Evolutionary conservation across 23 tunicate species (phyloP).

Genomic region (Ascidia mentula): DNA sequence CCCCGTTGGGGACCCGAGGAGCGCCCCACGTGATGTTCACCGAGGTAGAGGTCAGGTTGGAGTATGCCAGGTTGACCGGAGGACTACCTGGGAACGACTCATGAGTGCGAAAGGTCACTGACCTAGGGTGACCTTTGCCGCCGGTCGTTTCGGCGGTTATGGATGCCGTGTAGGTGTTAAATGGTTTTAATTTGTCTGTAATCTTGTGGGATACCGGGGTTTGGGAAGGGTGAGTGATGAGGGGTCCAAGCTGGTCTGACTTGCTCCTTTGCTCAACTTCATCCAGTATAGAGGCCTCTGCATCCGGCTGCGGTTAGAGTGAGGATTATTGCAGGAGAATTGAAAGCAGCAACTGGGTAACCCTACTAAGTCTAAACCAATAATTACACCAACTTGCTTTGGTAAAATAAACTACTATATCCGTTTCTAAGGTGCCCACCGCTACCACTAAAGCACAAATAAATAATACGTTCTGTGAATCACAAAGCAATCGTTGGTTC

Average conservation of each 20-base stretch:
- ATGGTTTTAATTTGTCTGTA: neutral
- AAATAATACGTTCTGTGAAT: too few species aligned
- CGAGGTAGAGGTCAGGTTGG: slow-evolving; percentile 53
- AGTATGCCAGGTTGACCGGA: slow-evolving; percentile 34
- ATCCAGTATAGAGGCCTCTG: too few species aligned
- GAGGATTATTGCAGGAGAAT: too few species aligned
- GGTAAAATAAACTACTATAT: too few species aligned
- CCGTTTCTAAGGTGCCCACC: too few species aligned
- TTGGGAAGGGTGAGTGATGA: neutral
- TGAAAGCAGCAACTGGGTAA: too few species aligned
- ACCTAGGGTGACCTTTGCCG: neutral
- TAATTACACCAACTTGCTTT: too few species aligned
- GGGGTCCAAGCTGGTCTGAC: neutral
- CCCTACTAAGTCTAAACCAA: too few species aligned
- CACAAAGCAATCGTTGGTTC: too few species aligned
- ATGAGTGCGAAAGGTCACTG: slow-evolving; percentile 6
- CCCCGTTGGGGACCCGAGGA: slow-evolving; percentile 53
- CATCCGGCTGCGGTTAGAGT: too few species aligned
- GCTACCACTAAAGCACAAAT: too few species aligned
- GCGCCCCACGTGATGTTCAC: slow-evolving; percentile 54
- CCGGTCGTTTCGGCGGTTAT: neutral
- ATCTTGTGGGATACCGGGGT: neutral
- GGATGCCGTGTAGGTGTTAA: neutral
- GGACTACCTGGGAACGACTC: slow-evolving; percentile 47
- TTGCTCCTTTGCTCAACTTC: too few species aligned